Conservation (phyloP, 2,888 invertebrate species). For the Dasypolia templi region DNA sequence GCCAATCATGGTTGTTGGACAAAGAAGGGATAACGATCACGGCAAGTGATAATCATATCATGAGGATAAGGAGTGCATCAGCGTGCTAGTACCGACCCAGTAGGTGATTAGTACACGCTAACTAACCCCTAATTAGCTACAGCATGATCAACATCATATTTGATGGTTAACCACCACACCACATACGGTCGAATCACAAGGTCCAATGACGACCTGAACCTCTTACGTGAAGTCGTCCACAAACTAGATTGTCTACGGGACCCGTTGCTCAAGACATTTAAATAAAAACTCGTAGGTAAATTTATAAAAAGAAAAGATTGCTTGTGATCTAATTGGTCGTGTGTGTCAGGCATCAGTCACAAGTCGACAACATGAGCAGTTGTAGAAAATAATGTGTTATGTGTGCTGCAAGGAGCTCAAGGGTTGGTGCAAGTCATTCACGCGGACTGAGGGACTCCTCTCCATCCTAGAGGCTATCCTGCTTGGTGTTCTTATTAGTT, state of each 20-base stretch:
- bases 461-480: slow-evolving; percentile 75
- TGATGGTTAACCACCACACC: neutral
- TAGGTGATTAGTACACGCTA: no score
- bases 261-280: neutral
- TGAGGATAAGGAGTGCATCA: neutral
- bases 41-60: slow-evolving; percentile 22
- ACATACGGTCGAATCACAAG: neutral
- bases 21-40: slow-evolving; percentile 45
- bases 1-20: slow-evolving; percentile 84
- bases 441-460: slow-evolving; percentile 77
- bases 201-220: no score
- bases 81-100: neutral
- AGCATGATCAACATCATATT: neutral
- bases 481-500: slow-evolving; percentile 73
- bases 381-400: slow-evolving; percentile 78
- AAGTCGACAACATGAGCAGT: slow-evolving; percentile 59
- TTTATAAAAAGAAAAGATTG: slow-evolving; percentile 2
- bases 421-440: slow-evolving; percentile 85
- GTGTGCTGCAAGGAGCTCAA: slow-evolving; percentile 78
- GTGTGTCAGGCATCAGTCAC: slow-evolving; percentile 62
- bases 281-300: neutral
- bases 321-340: slow-evolving; percentile 72
- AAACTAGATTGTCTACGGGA: neutral
- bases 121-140: neutral
- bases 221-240: neutral